Percentiles rank a stretch among this genome's conserved stretches.
These are phyloP conservation scores for Nysson spinosus DNA, from an alignment of 2,888 invertebrate genomes.

Conservation along the genomic window DNA sequence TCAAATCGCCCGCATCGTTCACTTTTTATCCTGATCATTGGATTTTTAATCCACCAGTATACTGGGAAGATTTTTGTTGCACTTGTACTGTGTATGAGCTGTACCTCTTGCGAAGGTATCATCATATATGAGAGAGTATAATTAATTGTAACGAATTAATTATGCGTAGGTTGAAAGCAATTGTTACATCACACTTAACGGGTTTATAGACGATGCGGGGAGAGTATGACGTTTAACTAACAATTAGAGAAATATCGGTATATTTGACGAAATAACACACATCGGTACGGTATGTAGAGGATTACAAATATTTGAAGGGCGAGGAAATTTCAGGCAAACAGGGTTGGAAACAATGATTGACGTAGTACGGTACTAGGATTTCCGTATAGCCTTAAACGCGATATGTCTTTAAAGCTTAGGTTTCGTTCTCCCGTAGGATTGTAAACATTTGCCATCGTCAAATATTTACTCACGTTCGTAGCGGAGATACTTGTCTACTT, in stretches of 20 bases:
- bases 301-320: not conserved
- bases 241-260: not conserved
- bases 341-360: not conserved
- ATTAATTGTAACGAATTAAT: too few relatives aligned
- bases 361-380: not conserved
- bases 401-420: constrained; percentile 48
- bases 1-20: too few relatives aligned
- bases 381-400: constrained; percentile 28
- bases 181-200: too few relatives aligned
- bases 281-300: not conserved
- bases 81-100: too few relatives aligned
- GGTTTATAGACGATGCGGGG: too few relatives aligned
- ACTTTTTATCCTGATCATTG: too few relatives aligned
- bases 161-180: too few relatives aligned
- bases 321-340: not conserved
- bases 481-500: constrained; percentile 29
- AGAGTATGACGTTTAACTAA: too few relatives aligned
- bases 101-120: too few relatives aligned
- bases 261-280: not conserved
- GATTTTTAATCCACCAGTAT: too few relatives aligned
- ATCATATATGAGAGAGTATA: too few relatives aligned
- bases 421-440: constrained; percentile 37
- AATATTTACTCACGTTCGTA: constrained; percentile 41
- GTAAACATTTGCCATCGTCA: constrained; percentile 44
- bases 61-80: too few relatives aligned